phyloP scores from a whole-genome alignment of 2,113 vertebrate species.

The Eulemur rufifrons region DNA sequence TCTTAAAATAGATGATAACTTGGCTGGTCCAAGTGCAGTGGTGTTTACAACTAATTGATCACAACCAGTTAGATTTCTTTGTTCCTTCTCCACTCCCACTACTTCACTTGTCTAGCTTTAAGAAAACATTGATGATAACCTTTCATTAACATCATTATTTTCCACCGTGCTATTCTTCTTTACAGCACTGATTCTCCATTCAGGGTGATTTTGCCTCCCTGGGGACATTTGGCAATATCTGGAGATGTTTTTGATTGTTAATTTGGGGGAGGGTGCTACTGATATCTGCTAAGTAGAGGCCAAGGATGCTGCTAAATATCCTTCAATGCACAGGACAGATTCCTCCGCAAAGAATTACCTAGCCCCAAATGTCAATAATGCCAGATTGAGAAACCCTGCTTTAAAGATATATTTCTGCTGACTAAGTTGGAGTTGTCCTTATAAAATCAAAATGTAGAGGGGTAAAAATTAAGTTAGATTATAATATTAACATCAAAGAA shows the following conservation, averaged over 20 bases:
- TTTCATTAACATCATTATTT: not conserved
- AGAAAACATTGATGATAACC: not conserved
- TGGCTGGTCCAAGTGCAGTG: not conserved
- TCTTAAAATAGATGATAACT: not conserved
- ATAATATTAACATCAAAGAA: not conserved
- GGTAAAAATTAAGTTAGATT: not conserved
- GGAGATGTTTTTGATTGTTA: not conserved
- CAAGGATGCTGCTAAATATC: too few relatives aligned
- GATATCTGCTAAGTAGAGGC: not conserved
- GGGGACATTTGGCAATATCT: not conserved
- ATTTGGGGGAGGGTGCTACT: not conserved
- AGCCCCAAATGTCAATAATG: accelerated
- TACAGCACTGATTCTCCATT: not conserved
- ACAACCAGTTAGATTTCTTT: too few relatives aligned
- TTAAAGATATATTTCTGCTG: not conserved
- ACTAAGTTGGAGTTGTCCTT: not conserved
- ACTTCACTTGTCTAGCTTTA: too few relatives aligned
- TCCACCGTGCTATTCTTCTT: not conserved
- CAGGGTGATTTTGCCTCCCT: not conserved
- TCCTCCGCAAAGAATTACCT: not conserved
- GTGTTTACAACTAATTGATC: too few relatives aligned
- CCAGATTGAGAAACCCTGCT: not conserved
- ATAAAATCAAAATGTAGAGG: not conserved
- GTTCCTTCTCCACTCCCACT: too few relatives aligned
- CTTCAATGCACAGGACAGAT: not conserved